A percentile compares a stretch with the other conserved stretches of the same genome.
Evolutionary conservation across 2,888 invertebrate genomes (phyloP).

Genomic region (Chrysina gloriosa): DNA sequence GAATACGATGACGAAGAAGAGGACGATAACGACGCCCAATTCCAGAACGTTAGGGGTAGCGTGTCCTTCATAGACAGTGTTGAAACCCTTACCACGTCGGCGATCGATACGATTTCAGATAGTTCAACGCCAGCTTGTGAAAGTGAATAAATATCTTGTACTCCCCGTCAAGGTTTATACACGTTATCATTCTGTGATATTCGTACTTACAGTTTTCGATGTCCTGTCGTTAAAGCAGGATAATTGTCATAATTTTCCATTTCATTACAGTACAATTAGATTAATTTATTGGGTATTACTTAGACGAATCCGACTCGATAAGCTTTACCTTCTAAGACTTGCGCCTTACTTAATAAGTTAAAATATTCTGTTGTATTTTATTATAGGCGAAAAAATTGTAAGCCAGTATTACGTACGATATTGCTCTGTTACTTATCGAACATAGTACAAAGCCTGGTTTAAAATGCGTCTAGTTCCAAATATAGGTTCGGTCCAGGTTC

Average conservation of each 20-base stretch:
- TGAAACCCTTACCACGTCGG: constrained; percentile 43
- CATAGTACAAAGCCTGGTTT: neutral
- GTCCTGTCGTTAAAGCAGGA: neutral
- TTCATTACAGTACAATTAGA: constrained; percentile 25
- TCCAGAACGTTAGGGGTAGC: constrained; percentile 48
- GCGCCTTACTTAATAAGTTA: neutral
- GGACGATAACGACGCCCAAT: constrained; percentile 26
- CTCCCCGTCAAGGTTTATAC: neutral
- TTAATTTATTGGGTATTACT: constrained; percentile 1
- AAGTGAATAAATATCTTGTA: constrained; percentile 20
- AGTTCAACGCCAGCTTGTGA: constrained; percentile 30
- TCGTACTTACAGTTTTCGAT: constrained; percentile 30
- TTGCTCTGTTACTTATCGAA: too few species aligned
- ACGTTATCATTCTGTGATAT: constrained; percentile 37
- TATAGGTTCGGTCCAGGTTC: neutral
- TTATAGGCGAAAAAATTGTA: neutral
- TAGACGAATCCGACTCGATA: too few species aligned
- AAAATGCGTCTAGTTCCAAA: neutral
- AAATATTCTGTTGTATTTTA: neutral
- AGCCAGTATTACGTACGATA: constrained; percentile 1
- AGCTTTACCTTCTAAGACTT: too few species aligned
- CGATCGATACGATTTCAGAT: constrained; percentile 13
- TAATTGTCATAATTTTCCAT: too few species aligned
- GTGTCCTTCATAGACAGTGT: constrained; percentile 49
- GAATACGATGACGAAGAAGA: constrained; percentile 21